phyloP scores from a whole-genome alignment of 1,140 invertebrate genomes.

The Brachionus rubens region DNA sequence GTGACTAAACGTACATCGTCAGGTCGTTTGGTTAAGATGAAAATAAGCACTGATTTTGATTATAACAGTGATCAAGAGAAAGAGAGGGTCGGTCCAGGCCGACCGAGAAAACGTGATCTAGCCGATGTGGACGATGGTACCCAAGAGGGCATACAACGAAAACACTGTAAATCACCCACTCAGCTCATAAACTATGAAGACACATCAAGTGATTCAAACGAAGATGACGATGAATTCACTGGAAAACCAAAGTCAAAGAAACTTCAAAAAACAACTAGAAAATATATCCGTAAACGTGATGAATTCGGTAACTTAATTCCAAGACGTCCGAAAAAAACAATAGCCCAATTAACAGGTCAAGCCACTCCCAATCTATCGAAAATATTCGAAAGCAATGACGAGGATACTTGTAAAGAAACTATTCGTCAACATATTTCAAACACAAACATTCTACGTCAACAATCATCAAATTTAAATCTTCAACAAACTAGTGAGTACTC shows the following conservation, averaged over 20 bases:
- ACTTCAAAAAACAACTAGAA: not conserved
- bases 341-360: not conserved
- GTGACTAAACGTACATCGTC: conserved; percentile 41
- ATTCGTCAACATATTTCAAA: not conserved
- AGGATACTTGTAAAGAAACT: not conserved
- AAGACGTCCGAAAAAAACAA: not conserved
- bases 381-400: not conserved
- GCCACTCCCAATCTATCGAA: not conserved
- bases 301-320: conserved; percentile 32
- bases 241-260: not conserved
- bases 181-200: not conserved
- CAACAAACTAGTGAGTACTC: not conserved
- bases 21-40: conserved; percentile 38
- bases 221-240: conserved; percentile 14
- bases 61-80: conserved; percentile 38
- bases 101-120: conserved; percentile 1
- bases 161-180: not conserved
- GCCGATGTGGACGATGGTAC: not conserved
- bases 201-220: not conserved
- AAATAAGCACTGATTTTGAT: conserved; percentile 37
- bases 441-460: not conserved
- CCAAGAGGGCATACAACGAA: conserved; percentile 22
- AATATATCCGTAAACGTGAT: not conserved
- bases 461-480: conserved; percentile 25
- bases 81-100: not conserved